Conservation (phyloP, 2,113 vertebrate genomes). For the Poicephalus gulielmi region DNA sequence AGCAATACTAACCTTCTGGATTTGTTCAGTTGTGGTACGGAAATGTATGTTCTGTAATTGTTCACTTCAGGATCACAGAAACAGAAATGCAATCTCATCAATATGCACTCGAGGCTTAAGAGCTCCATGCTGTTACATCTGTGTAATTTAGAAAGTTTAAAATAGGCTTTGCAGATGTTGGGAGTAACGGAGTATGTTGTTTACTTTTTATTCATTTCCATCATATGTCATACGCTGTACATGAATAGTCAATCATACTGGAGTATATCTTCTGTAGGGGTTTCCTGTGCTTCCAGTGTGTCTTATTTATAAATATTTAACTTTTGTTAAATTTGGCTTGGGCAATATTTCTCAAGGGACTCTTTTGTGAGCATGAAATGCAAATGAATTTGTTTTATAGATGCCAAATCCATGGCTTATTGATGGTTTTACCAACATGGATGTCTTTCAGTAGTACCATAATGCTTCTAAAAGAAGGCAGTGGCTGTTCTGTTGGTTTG, state of each 20-base stretch:
- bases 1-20: neutral
- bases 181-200: constrained; percentile 32
- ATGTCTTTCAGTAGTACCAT: constrained; percentile 2
- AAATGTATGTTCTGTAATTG: constrained; percentile 30
- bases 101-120: constrained; percentile 30
- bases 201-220: constrained; percentile 53
- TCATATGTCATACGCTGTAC: neutral
- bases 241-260: constrained; percentile 19
- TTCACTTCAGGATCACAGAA: constrained; percentile 47
- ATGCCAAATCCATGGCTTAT: constrained; percentile 44
- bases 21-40: neutral
- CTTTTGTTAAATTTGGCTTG: constrained; percentile 50
- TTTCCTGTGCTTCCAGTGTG: constrained; percentile 38
- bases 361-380: constrained; percentile 30
- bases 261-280: neutral
- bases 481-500: neutral
- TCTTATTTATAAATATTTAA: constrained; percentile 77
- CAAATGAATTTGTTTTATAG: constrained; percentile 37
- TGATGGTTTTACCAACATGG: neutral
- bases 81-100: constrained; percentile 4
- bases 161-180: constrained; percentile 64
- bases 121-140: constrained; percentile 55
- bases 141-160: constrained; percentile 60
- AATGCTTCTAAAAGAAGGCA: neutral
- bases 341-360: constrained; percentile 50